Conservation (phyloP, 2,113 vertebrate genomes). For the Pachycephala philippinensis region DNA sequence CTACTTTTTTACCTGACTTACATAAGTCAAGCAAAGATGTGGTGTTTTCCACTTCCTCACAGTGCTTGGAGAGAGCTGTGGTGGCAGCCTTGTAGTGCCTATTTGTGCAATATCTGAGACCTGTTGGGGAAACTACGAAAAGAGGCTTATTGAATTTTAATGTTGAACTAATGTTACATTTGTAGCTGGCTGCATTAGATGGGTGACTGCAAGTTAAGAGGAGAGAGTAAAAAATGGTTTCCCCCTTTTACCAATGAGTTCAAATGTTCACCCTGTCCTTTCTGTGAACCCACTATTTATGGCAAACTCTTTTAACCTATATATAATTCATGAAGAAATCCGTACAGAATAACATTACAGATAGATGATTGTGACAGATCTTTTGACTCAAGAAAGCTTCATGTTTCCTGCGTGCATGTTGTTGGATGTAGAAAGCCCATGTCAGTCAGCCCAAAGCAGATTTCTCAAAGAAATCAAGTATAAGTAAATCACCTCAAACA, state of each 20-base stretch:
- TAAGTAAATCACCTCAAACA: background rate
- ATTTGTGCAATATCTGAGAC: constrained; percentile 14
- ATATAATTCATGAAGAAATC: constrained; percentile 79
- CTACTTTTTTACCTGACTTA: background rate
- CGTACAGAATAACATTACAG: constrained; percentile 65
- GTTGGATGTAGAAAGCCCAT: background rate
- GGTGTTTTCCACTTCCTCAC: background rate
- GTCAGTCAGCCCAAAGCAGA: background rate
- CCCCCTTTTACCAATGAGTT: constrained; percentile 56
- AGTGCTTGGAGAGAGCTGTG: background rate
- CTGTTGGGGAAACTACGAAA: constrained; percentile 46
- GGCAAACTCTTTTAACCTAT: constrained; percentile 77
- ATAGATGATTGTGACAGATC: constrained; percentile 62
- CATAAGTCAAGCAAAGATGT: background rate
- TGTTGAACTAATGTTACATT: constrained; percentile 64
- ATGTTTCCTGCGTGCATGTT: background rate
- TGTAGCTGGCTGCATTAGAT: constrained; percentile 37
- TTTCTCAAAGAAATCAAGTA: background rate
- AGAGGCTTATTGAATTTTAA: constrained; percentile 68
- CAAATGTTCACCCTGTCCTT: constrained; percentile 79
- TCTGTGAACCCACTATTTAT: constrained; percentile 76
- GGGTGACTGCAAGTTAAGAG: constrained; percentile 61
- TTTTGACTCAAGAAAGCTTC: constrained; percentile 54
- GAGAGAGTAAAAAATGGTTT: constrained; percentile 58
- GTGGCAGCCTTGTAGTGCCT: background rate